Conservation (phyloP, 2,113 vertebrate species). For the Mohoua ochrocephala region DNA sequence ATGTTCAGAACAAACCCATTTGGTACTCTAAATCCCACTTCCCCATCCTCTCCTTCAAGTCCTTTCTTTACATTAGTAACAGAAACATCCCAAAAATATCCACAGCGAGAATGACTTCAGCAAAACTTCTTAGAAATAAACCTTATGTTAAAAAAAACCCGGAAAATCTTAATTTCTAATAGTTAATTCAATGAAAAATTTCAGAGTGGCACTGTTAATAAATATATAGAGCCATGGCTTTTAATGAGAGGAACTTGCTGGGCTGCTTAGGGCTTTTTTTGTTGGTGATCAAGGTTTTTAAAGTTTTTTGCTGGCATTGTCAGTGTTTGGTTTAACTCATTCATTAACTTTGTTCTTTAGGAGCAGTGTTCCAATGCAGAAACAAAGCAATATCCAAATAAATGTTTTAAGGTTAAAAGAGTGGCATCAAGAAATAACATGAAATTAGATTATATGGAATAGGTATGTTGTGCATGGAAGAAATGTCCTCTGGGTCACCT, state of each 20-base stretch:
- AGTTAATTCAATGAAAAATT: background rate
- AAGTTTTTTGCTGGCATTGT: background rate
- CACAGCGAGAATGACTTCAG: background rate
- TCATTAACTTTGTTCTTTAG: background rate
- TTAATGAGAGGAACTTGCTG: background rate
- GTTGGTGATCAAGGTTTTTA: background rate
- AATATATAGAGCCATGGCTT: background rate
- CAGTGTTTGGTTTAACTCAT: background rate
- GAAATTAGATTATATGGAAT: background rate
- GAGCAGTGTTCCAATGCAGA: background rate
- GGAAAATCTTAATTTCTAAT: background rate
- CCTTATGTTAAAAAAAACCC: background rate
- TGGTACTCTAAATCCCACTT: background rate
- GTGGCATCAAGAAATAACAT: background rate
- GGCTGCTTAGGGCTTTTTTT: background rate
- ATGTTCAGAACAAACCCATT: background rate
- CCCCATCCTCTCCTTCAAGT: background rate
- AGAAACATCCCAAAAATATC: background rate
- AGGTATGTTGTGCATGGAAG: background rate
- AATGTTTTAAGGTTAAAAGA: background rate
- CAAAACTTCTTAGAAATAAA: background rate
- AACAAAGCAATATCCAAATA: background rate
- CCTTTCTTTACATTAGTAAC: background rate
- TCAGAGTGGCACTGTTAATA: background rate
- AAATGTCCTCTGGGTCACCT: background rate